Evolutionary conservation across 92 coral and sea anemone genomes (phyloP).

Genomic region (Metridium senile): DNA sequence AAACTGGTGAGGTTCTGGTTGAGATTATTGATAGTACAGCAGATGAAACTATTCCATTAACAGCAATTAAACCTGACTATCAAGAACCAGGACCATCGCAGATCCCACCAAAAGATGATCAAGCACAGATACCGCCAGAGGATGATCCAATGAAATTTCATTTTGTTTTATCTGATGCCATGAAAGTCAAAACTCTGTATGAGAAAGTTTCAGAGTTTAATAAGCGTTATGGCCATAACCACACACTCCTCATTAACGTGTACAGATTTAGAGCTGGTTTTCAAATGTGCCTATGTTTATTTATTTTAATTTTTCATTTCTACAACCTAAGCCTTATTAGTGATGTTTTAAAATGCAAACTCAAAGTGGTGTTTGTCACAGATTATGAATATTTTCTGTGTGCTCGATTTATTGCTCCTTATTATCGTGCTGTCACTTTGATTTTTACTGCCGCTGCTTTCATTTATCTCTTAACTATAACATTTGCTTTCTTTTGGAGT

Average conservation of each 20-base stretch:
- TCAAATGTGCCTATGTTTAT: not conserved
- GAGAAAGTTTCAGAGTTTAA: slow-evolving; percentile 33
- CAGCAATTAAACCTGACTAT: not conserved
- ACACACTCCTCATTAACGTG: not conserved
- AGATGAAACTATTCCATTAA: not conserved
- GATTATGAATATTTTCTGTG: slow-evolving; percentile 41
- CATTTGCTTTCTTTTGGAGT: slow-evolving; percentile 5
- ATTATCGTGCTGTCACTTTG: slow-evolving; percentile 16
- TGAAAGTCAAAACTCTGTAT: slow-evolving; percentile 24
- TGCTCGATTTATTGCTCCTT: slow-evolving; percentile 35
- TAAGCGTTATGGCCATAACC: not conserved
- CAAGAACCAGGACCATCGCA: not conserved
- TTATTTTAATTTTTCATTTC: not conserved
- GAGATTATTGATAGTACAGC: not conserved
- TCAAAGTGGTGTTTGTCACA: slow-evolving; percentile 16
- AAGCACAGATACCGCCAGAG: too few relatives aligned
- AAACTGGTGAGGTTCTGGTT: not conserved
- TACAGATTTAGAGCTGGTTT: slow-evolving; percentile 7
- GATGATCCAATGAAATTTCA: not conserved
- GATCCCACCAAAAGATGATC: not conserved
- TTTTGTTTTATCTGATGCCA: slow-evolving; percentile 10
- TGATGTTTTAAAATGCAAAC: slow-evolving; percentile 6
- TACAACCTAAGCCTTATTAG: not conserved
- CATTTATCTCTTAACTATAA: not conserved
- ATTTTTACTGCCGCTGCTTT: slow-evolving; percentile 7